Percentiles rank a stretch among this genome's conserved stretches.
Evolutionary conservation across 2,888 invertebrate species (phyloP).

Genomic region (Andrena chrysosceles): DNA sequence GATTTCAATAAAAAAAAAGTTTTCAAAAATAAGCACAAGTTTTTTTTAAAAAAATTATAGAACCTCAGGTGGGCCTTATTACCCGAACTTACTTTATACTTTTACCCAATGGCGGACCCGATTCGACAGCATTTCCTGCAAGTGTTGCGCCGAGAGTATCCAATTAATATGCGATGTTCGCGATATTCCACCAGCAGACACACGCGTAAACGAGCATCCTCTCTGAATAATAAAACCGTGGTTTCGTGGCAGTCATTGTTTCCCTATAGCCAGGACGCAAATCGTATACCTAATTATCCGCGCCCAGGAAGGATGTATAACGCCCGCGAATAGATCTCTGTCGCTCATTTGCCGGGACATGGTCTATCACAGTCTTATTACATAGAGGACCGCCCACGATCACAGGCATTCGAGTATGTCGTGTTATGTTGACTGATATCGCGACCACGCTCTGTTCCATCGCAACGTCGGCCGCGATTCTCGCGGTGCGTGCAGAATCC

Average conservation of each 20-base stretch:
- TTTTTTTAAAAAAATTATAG: too few species aligned
- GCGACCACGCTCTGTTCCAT: background rate
- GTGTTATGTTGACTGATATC: constrained; percentile 13
- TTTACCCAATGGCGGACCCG: too few species aligned
- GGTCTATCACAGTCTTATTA: constrained; percentile 54
- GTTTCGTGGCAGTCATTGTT: constrained; percentile 53
- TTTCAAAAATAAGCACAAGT: too few species aligned
- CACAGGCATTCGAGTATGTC: constrained; percentile 45
- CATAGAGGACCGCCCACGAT: constrained; percentile 48
- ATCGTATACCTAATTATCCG: constrained; percentile 54
- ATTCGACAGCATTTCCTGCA: background rate
- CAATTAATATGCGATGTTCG: background rate
- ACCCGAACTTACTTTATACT: too few species aligned
- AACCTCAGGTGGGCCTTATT: too few species aligned
- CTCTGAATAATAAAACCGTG: constrained; percentile 33
- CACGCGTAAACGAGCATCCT: constrained; percentile 30
- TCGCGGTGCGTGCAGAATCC: constrained; percentile 46
- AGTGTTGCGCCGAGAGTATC: background rate
- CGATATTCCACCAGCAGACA: background rate
- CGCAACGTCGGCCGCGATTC: constrained; percentile 11
- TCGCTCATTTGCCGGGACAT: constrained; percentile 47
- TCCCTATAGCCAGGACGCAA: constrained; percentile 19
- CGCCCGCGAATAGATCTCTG: constrained; percentile 49
- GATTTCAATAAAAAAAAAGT: too few species aligned
- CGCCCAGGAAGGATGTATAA: constrained; percentile 54